Conservation (phyloP, 2,113 vertebrate species). For the Perognathus longimembris region DNA sequence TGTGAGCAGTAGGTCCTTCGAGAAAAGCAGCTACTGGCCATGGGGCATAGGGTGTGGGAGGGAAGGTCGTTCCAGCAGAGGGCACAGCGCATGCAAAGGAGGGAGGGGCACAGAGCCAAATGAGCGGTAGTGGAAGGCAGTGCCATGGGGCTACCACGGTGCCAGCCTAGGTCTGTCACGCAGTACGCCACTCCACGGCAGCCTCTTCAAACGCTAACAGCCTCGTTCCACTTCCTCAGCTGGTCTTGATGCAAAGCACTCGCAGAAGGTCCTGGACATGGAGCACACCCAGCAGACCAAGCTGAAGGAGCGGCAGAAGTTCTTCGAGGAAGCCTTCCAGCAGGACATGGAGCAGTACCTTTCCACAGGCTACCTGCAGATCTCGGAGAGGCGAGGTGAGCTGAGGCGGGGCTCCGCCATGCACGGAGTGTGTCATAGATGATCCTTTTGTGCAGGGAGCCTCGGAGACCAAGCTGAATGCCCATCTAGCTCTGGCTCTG, state of each 20-base stretch:
- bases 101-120: accelerated
- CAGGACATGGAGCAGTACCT: slow-evolving; percentile 99
- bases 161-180: not conserved
- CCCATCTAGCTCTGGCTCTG: not conserved
- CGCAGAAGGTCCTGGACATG: slow-evolving; percentile 92
- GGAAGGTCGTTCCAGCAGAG: not conserved
- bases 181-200: accelerated
- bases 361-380: slow-evolving; percentile 96
- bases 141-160: accelerated
- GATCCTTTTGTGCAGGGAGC: too few relatives aligned
- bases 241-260: slow-evolving; percentile 93
- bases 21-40: not conserved
- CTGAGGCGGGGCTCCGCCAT: not conserved
- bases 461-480: too few relatives aligned
- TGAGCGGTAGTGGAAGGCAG: accelerated
- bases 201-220: not conserved
- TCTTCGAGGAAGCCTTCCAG: slow-evolving; percentile 98
- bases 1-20: not conserved
- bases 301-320: slow-evolving; percentile 97
- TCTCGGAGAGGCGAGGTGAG: slow-evolving; percentile 95
- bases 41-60: too few relatives aligned
- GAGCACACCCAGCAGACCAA: slow-evolving; percentile 94
- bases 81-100: not conserved
- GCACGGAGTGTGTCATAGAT: too few relatives aligned
- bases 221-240: slow-evolving; percentile 82